phyloP scores from a whole-genome alignment of 2,797 vertebrate species.

The Alosa sapidissima region DNA sequence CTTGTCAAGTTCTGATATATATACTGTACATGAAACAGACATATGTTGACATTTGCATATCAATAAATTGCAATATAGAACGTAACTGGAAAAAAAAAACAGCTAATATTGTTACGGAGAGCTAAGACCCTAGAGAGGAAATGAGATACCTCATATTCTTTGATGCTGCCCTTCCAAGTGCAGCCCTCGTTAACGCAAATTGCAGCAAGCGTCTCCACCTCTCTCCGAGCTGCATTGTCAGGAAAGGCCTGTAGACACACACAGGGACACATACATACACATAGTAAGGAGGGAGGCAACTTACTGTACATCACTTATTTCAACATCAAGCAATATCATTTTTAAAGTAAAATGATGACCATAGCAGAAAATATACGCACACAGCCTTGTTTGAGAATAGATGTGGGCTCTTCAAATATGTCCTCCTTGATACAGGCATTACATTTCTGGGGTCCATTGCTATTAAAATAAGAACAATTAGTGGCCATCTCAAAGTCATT shows the following conservation, averaged over 20 bases:
- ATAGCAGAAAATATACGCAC: conserved; percentile 71
- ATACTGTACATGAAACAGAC: background rate
- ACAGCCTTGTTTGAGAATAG: conserved; percentile 85
- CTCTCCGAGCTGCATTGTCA: conserved; percentile 70
- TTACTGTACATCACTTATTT: background rate
- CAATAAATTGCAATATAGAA: background rate
- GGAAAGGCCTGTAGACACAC: conserved; percentile 29
- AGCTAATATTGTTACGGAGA: background rate
- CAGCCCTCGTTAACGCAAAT: conserved; percentile 84
- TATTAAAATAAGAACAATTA: conserved; percentile 52
- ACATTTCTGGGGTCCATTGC: conserved; percentile 90
- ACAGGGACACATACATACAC: conserved; percentile 56
- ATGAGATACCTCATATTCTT: conserved; percentile 86
- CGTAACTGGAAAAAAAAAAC: background rate
- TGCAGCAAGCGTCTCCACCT: conserved; percentile 87
- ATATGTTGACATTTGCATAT: background rate
- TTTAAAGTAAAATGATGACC: background rate
- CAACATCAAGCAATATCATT: background rate
- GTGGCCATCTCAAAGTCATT: background rate
- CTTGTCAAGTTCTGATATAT: background rate
- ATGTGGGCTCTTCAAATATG: conserved; percentile 89
- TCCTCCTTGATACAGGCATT: conserved; percentile 91
- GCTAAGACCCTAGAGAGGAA: background rate
- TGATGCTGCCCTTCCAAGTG: conserved; percentile 87
- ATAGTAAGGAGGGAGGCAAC: no score